phyloP scores from a whole-genome alignment of 2,113 vertebrate species.

The Lutjanus erythropterus region DNA sequence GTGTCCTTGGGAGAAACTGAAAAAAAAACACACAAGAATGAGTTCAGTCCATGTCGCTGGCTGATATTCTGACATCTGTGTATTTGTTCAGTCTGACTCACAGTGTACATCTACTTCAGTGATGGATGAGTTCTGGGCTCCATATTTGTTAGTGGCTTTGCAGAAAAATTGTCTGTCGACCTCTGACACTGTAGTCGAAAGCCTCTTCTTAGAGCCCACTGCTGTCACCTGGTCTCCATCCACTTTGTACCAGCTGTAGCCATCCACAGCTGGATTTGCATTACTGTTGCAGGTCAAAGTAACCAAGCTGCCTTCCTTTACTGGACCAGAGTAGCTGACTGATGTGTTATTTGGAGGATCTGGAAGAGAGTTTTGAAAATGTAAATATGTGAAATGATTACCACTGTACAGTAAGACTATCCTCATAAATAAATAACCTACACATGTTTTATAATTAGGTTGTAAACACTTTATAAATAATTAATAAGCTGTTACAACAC shows the following conservation, averaged over 20 bases:
- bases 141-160: constrained; percentile 60
- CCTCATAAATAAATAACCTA: no score
- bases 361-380: constrained; percentile 40
- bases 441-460: no score
- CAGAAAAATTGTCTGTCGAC: constrained; percentile 62
- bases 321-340: constrained; percentile 47
- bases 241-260: constrained; percentile 79
- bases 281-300: constrained; percentile 74
- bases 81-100: constrained; percentile 46
- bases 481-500: no score
- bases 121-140: constrained; percentile 69
- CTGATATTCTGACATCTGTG: background rate
- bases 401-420: no score
- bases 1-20: constrained; percentile 79
- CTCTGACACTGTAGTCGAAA: constrained; percentile 47
- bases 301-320: constrained; percentile 59
- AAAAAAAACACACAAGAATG: background rate
- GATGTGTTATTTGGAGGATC: constrained; percentile 79
- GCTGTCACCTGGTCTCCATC: constrained; percentile 34
- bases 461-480: no score
- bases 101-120: constrained; percentile 69
- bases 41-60: background rate
- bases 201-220: constrained; percentile 6
- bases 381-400: background rate
- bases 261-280: constrained; percentile 72